Conservation (phyloP, 2,888 invertebrate genomes). For the Lochmaea capreae region DNA sequence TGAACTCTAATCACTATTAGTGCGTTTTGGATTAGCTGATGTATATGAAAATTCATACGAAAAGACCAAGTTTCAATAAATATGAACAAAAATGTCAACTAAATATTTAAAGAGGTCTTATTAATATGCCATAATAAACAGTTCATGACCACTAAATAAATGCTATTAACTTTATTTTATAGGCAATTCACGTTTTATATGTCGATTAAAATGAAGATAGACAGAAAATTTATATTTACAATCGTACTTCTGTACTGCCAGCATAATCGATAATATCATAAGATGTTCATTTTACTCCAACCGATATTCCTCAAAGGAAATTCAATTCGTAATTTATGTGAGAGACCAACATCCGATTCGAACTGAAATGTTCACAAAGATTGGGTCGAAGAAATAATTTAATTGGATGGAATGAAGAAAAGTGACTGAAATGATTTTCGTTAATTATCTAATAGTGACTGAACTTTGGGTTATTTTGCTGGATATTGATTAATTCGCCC, state of each 20-base stretch:
- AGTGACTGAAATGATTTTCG: too few relatives aligned
- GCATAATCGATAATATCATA: background rate
- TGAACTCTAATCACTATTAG: too few relatives aligned
- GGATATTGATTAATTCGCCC: too few relatives aligned
- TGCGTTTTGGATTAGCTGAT: too few relatives aligned
- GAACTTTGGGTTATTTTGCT: too few relatives aligned
- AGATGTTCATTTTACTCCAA: background rate
- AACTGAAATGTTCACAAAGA: too few relatives aligned
- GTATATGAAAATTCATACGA: background rate
- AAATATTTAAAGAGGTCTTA: background rate
- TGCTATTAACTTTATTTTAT: background rate
- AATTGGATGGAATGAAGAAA: too few relatives aligned
- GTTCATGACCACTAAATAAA: background rate
- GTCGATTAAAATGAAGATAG: background rate
- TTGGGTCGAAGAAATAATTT: too few relatives aligned
- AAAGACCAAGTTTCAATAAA: background rate
- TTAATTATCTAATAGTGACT: too few relatives aligned
- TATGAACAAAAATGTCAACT: background rate
- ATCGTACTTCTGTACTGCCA: background rate
- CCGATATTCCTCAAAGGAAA: background rate
- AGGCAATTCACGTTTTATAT: background rate
- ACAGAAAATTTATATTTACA: background rate
- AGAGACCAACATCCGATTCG: background rate
- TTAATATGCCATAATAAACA: background rate
- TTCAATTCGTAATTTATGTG: background rate